Evolutionary conservation across 1,140 invertebrate genomes (phyloP), one percentile per base, ranked within the genome.

Genomic region (Drosophila bifasciata): DNA sequence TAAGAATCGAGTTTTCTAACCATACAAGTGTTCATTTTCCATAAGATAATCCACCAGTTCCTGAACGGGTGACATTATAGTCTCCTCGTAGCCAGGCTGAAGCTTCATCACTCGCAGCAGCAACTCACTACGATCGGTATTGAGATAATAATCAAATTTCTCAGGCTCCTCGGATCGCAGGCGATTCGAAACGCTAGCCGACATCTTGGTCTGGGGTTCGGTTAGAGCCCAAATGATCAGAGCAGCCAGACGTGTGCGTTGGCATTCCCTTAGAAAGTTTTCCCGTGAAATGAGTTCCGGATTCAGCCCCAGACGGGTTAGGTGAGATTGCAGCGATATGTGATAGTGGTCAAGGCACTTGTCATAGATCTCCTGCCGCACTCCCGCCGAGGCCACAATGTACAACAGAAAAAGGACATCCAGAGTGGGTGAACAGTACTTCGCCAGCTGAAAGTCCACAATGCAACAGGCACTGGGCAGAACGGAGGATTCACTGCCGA

Each of bases 381-480:
- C 28, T 3, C 46, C 21, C 0, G 52, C 23, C 0, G 79, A 19
- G 1, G 76, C 60, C 6, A 83, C 73, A 6, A 76, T 75, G 16
- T 91, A 91, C 11, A 91, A 58, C 4, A 91, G 41, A 4, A 83
- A 89, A 9, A 91, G 68, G 1, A 94, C 92, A 69, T 95, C 94
- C 9, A 93, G 90, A 1, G 93, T 92, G 0, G 93, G 93, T 2
- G 94, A 93, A 60, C 93, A 93, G 64, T 92, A 94, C 13, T 92
- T 91, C 0, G 92, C 57, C n/a, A 93, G 68, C 81, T 94, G 94
- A 63, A 94, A 95, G 74, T 95, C 94, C 4, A 95, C 92, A 8
- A 95, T 74, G 11, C 93, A 75, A 62, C 94, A 94, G 16, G 92
- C 91, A 5, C 41, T 25, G 2, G 89, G 89, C 36, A 36, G 90